Percentiles rank a stretch among this genome's conserved stretches.
Conservation (phyloP, 2,113 vertebrate genomes). For the Cyanistes caeruleus region DNA sequence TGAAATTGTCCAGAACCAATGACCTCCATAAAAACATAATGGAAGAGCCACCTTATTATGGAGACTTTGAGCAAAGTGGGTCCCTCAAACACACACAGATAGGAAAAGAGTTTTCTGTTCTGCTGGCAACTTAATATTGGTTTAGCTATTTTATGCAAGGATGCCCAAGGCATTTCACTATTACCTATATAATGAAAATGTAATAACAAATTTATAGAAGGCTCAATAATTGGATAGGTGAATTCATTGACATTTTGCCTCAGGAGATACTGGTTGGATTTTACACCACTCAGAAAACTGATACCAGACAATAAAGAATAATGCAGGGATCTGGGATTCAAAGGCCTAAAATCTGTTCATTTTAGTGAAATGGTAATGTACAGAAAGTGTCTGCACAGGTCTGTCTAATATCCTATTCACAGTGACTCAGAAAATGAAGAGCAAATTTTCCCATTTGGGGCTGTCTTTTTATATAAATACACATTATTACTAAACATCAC, state of each 20-base stretch:
- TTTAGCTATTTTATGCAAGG: slow-evolving; percentile 13
- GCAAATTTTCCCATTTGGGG: background rate
- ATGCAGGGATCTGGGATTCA: background rate
- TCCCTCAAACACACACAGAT: background rate
- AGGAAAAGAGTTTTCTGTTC: background rate
- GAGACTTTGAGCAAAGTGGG: background rate
- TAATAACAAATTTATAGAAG: background rate
- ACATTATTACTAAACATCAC: background rate
- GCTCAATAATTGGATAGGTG: background rate
- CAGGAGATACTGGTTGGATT: background rate
- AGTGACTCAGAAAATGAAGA: background rate
- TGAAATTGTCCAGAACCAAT: background rate
- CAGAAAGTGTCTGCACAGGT: background rate
- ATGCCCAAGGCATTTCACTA: background rate
- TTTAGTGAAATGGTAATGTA: background rate
- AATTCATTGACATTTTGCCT: slow-evolving; percentile 24
- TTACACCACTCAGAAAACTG: background rate
- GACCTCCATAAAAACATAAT: background rate
- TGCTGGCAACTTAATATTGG: background rate
- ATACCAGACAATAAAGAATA: background rate
- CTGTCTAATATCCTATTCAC: background rate
- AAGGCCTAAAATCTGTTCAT: background rate
- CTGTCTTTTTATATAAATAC: background rate
- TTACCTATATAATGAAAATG: background rate
- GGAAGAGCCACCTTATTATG: background rate